Base-by-base conservation (phyloP, 2,797 vertebrate species). In the Schizopygopsis malacanthus region DNA sequence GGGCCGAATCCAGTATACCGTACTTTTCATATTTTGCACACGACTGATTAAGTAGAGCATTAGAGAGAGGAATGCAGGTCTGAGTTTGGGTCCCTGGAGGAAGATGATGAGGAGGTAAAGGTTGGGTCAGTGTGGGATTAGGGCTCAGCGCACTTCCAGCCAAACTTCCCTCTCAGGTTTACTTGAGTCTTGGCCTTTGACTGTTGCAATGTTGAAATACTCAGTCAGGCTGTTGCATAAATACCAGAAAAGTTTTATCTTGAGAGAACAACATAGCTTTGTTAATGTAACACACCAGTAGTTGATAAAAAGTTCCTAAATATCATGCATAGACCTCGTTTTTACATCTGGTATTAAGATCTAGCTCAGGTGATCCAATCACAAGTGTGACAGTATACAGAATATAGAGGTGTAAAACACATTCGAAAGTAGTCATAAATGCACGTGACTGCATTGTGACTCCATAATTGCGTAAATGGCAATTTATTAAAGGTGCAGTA, bases 1-100 rank as follows among this genome's bases (percentile, higher is more conserved):
- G 83, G 80, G 71, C 72, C 16, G 16, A 37, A 28, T 86, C 81
- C 81, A 87, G 50, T 81, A 70, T 59, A 7, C 47, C 9, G 41
- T 73, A 84, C 59, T 15, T 82, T 84, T 88, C 67, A 84, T 86
- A 76, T 87, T 87, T 88, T 76, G 25, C 15, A 59, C 82, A 37
- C 33, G n/a, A 43, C 71, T 86, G 79, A 47, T 41, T 88, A 69
- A 83, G 76, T 33, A 63, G 18, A 77, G 87, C 25, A 70, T 88
- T 81, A 81, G 63, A 67, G 76, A 82, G 65, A 71, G 78, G 77
- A 90, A 86, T 85, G 87, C 72, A 70, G 54, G 79, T 70, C 78
- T 76, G 72, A 39, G 56, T 63, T 52, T 22, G 33, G 81, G 59
- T 87, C 83, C 59, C 80, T 63, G 11, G 67, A 85, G 83, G 59